phyloP scores from a whole-genome alignment of 2,888 invertebrate genomes.

The Archips crataeganus region DNA sequence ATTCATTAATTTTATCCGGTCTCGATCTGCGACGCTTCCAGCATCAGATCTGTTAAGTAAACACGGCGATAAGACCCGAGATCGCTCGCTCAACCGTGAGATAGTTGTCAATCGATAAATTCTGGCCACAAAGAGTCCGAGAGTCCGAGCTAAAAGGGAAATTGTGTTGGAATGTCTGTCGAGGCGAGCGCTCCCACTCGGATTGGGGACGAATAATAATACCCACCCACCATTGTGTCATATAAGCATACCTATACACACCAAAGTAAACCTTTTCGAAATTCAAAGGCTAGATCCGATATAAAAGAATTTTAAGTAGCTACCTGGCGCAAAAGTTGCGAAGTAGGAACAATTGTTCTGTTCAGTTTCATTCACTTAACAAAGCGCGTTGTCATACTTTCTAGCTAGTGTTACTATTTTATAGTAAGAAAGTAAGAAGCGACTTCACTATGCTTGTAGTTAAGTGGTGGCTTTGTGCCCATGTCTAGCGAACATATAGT shows the following conservation, averaged over 20 bases:
- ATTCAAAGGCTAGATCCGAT: conserved; percentile 40
- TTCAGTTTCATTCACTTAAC: conserved; percentile 34
- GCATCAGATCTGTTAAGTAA: conserved; percentile 29
- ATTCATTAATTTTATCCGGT: conserved; percentile 33
- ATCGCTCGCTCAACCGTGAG: conserved; percentile 23
- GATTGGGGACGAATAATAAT: conserved; percentile 30
- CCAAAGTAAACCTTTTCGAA: conserved; percentile 26
- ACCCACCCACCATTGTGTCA: conserved; percentile 27
- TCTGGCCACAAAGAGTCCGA: conserved; percentile 60
- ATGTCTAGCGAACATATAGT: no score
- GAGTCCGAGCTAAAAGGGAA: conserved; percentile 79
- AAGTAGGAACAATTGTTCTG: conserved; percentile 37
- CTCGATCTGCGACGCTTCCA: conserved; percentile 24
- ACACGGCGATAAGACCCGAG: conserved; percentile 19
- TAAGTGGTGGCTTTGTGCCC: neutral
- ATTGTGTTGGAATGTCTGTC: conserved; percentile 72
- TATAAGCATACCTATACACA: conserved; percentile 14
- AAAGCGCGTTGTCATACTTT: conserved; percentile 38
- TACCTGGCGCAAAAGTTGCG: conserved; percentile 39
- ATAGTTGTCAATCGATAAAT: conserved; percentile 48
- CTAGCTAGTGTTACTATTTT: conserved; percentile 29
- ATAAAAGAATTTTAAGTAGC: conserved; percentile 43
- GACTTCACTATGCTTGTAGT: neutral
- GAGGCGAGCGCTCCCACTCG: conserved; percentile 46
- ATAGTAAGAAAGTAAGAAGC: conserved; percentile 6